These are phyloP conservation scores for Porphyrio hochstetteri DNA, from an alignment of 2,113 vertebrate species.

Conservation along the genomic window DNA sequence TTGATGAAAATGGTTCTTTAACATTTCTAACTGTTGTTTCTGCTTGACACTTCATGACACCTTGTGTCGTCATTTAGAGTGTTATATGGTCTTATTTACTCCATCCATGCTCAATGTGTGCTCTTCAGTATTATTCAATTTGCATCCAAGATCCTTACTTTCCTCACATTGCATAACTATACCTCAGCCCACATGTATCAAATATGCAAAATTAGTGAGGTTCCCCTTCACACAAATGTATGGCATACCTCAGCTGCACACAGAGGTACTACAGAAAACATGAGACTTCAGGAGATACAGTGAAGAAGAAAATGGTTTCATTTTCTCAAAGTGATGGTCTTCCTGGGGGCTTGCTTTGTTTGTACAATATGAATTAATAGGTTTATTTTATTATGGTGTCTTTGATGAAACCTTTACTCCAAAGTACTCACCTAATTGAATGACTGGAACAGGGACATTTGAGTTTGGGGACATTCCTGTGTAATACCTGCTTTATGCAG, in stretches of 20 bases:
- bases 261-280: neutral
- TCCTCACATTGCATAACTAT: neutral
- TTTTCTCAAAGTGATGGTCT: neutral
- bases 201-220: neutral
- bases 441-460: neutral
- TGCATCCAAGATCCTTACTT: neutral
- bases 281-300: neutral
- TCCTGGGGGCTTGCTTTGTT: neutral
- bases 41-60: neutral
- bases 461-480: neutral
- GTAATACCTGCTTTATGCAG: neutral
- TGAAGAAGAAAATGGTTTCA: neutral
- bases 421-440: neutral
- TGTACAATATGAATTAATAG: neutral
- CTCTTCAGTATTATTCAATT: neutral
- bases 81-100: neutral
- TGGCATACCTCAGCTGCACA: neutral
- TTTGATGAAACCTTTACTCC: neutral
- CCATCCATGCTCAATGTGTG: fast-evolving
- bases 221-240: neutral
- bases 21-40: neutral
- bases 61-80: neutral
- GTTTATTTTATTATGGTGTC: neutral
- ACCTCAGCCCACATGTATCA: neutral
- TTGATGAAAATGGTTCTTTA: neutral